Evolutionary conservation across 2,797 vertebrate species (phyloP), one percentile per base, ranked within the genome.

Genomic region (Morus bassanus): DNA sequence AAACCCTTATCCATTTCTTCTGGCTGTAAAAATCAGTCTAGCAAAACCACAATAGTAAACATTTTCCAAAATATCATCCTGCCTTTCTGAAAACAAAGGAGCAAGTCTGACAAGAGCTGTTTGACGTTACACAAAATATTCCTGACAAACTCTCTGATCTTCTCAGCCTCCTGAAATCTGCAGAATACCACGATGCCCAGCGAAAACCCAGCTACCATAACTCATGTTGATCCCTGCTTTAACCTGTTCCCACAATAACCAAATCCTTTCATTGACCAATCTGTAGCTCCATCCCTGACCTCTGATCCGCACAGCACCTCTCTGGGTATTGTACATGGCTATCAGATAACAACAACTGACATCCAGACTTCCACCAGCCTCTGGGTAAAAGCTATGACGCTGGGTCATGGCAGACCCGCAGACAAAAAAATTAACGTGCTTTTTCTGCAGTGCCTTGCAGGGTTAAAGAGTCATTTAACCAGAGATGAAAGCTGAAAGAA

Each of bases 261-360:
- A 65, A 27, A 74, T 87, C 91, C 89, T 86, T 86, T 69, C 76
- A 74, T 28, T 3, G 1, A 9, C 28, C 0, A 4, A 37, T 39
- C 63, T 91, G 72, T 39, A 75, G 76, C 86, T 91, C 70, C 48
- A 39, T 88, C 50, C 67, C 88, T 78, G 93, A 92, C 92, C 93
- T 77, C 88, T 95, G 94, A 43, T 86, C 93, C 0, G 0, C 51
- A 13, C 31, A 21, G 88, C 0, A 3, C 64, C 83, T 95, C 88
- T 89, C 96, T 96, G 96, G 82, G 65, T 65, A 95, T 81, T 80
- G 95, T 95, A 84, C 69, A 7, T 23, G 65, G 88, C 45, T 89
- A 72, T 92, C 92, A 75, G 91, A 83, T 95, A 96, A 96, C 3
- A 3, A 50, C 63, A 91, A 57, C 70, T 95, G 93, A 96, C 95